Conservation (phyloP, 2,888 invertebrate genomes). For the Drosophila maculinotata region DNA sequence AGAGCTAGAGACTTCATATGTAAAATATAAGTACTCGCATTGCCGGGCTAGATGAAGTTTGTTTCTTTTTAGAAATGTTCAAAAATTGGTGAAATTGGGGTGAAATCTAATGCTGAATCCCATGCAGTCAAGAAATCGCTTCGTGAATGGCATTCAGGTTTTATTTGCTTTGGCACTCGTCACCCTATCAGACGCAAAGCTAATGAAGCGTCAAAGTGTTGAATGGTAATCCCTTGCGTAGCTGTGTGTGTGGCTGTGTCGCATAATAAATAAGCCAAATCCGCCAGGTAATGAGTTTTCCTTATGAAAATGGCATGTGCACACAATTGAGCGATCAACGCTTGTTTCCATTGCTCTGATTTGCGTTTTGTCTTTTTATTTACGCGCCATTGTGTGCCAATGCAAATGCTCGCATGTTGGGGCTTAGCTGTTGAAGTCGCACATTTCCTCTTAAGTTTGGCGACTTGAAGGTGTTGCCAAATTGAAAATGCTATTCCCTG, state of each 20-base stretch:
- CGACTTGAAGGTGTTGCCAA: conserved; percentile 26
- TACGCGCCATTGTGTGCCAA: conserved; percentile 29
- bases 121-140: background rate
- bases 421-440: conserved; percentile 4
- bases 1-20: too few relatives aligned
- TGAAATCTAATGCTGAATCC: conserved; percentile 8
- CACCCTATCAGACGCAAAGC: conserved; percentile 23
- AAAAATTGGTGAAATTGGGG: conserved; percentile 6
- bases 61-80: too few relatives aligned
- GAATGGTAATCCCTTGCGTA: conserved; percentile 45
- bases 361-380: conserved; percentile 33
- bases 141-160: conserved; percentile 40
- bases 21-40: too few relatives aligned
- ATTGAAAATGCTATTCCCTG: conserved; percentile 22
- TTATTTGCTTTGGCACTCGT: conserved; percentile 39
- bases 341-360: conserved; percentile 41
- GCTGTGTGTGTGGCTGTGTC: conserved; percentile 16
- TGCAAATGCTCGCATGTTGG: conserved; percentile 14
- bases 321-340: conserved; percentile 58
- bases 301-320: conserved; percentile 42
- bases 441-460: conserved; percentile 13
- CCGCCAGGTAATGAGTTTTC: conserved; percentile 33
- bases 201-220: conserved; percentile 75
- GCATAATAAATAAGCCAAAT: conserved; percentile 60
- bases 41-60: too few relatives aligned